Evolutionary conservation across 64 coral and sea anemone genomes (phyloP), one percentile per base, ranked within the genome.

Genomic region (Orbicella faveolata): DNA sequence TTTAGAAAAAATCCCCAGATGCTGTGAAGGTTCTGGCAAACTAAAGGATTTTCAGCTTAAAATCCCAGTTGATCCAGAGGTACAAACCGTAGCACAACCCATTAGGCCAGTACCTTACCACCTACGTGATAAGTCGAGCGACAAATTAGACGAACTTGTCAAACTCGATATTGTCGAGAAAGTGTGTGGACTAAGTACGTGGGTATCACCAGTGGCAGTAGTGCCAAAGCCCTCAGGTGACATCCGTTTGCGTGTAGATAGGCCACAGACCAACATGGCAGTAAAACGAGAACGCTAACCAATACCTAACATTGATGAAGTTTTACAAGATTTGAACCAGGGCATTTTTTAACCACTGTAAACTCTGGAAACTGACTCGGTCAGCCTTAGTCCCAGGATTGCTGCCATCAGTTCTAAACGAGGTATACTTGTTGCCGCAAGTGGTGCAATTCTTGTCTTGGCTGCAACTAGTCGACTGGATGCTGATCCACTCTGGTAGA

Each of bases 21-120:
- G 90, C 55, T 87, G 90, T 87, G 83, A 79, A 65, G 82, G 74
- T 25, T 79, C 87, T 52, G 90, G 90, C 18, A 92, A 87, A 79
- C 36, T 92, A 67, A 92, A 92, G 83, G 34, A 92, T 59, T 92
- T 64, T 65, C 90, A 87, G 25, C 74, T 79, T 62, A 80, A 69
- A 21, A 92, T 92, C 17, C 74, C 90, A 6, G 10, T 53, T 53
- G 52, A 53, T 53, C 10, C 52, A 53, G 52, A 53, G 52, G 52
- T 53, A 53, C 52, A 53, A 53, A 10, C 52, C 54, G 87, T 92
- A 79, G 74, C 63, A 34, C 63, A 72, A 78, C 61, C 83, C 4
- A 62, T 81, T 61, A 0, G 83, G 36, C 75, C 34, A 19, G 61
- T 93, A 8, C 75, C 84, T 30, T 88, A 81, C 73, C 91, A 88